Evolutionary conservation across 2,797 vertebrate species (phyloP), one percentile per base, ranked within the genome.

Genomic region (Babyrousa celebensis): DNA sequence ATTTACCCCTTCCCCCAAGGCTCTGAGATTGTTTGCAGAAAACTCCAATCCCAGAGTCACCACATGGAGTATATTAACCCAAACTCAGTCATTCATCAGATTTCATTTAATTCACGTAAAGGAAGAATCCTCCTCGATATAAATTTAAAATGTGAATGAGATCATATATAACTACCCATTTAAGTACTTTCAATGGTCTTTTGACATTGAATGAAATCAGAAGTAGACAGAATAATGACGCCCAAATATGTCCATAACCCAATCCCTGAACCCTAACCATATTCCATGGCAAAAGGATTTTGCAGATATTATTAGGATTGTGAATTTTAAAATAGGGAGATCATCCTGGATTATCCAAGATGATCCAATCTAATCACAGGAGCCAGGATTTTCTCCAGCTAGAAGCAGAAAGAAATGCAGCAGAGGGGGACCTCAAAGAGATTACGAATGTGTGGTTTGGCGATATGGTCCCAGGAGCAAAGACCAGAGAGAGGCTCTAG

Each of bases 281-380:
- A 27, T 65, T 65, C 68, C 5, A 0, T 5, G 20, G 62, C 36
- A 68, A 68, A 84, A 63, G 29, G 32, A 58, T 52, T 85, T 75
- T 48, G n/a, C 32, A 12, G 17, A 36, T 65, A 20, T 10, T 21
- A 92, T 89, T 94, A 94, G 75, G n/a, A 58, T 68, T 21, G 80
- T 27, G 72, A 56, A 70, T 79, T 92, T 95, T 89, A 82, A 95
- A 85, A 82, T 58, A 80, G 16, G 12, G 65, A 54, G 29, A 63
- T 71, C 60, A 75, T 58, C 77, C 32, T 29, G 25, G 29, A 65
- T 92, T 40, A 52, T 82, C 23, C 27, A 60, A 5, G 25, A 65
- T 43, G 36, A 58, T 52, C 54, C 68, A 52, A 0, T 70, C 40
- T 79, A 63, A 79, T 62, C 40, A 40, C 6, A 23, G 62, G 52